Conservation (phyloP, 2,888 invertebrate species). For the Camponotus fellah region DNA sequence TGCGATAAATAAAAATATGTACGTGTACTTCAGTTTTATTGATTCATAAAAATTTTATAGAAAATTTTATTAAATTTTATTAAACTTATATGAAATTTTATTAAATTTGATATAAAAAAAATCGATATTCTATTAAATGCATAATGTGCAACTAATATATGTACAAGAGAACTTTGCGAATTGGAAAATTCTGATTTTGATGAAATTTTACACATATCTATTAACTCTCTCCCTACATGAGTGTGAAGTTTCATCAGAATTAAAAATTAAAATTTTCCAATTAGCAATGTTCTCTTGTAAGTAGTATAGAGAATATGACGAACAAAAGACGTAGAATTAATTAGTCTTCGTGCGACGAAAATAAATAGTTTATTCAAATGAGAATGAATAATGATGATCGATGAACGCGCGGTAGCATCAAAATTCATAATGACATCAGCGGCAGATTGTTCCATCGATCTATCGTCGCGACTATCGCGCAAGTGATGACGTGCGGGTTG, state of each 20-base stretch:
- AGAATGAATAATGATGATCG: constrained; percentile 37
- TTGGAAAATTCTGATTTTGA: too few species aligned
- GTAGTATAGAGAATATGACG: background rate
- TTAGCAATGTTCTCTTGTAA: too few species aligned
- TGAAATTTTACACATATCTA: too few species aligned
- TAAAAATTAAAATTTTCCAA: too few species aligned
- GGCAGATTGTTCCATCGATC: constrained; percentile 23
- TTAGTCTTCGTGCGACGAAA: constrained; percentile 1
- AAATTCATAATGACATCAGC: constrained; percentile 34
- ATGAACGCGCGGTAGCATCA: constrained; percentile 18
- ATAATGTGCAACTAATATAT: background rate
- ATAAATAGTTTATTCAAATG: constrained; percentile 23
- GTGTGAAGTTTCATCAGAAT: too few species aligned
- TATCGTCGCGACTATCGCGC: constrained; percentile 4
- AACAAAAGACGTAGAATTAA: constrained; percentile 5
- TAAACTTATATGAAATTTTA: too few species aligned
- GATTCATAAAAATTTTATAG: background rate
- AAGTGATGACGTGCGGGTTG: background rate
- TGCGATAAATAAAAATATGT: background rate
- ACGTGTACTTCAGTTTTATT: background rate
- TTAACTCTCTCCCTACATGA: too few species aligned
- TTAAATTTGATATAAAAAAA: background rate
- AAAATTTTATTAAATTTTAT: too few species aligned
- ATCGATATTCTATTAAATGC: background rate
- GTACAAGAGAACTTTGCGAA: too few species aligned